A percentile compares a stretch with the other conserved stretches of the same genome.
phyloP scores from a whole-genome alignment of 2,888 invertebrate genomes.

The Ceriagrion tenellum region DNA sequence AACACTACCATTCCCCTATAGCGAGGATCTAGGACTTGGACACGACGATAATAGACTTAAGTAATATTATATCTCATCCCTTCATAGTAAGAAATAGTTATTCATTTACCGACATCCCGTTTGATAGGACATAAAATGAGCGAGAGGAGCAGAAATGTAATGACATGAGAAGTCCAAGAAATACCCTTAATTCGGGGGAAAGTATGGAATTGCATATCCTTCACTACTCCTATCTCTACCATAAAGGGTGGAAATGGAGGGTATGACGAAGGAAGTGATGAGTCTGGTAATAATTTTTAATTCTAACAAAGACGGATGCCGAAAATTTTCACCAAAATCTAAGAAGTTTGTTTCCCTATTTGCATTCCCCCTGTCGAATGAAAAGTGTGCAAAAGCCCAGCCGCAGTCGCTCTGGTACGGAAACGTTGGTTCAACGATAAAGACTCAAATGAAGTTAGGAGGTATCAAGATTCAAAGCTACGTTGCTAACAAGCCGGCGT shows the following conservation, averaged over 20 bases:
- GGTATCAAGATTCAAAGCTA: neutral
- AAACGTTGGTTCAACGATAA: neutral
- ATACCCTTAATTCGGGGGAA: neutral
- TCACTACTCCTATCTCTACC: neutral
- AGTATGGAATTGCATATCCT: neutral
- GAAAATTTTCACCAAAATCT: neutral
- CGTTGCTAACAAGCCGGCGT: neutral
- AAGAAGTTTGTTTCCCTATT: neutral
- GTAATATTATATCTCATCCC: neutral
- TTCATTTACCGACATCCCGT: neutral
- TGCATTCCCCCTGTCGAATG: neutral
- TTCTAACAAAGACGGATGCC: neutral
- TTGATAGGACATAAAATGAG: neutral
- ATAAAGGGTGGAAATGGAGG: neutral
- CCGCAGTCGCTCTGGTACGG: neutral
- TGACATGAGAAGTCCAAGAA: neutral
- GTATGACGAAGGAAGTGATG: neutral
- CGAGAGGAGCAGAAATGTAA: neutral
- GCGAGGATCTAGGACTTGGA: neutral
- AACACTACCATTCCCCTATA: neutral
- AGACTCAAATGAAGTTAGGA: neutral
- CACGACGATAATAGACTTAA: neutral
- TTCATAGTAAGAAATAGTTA: neutral
- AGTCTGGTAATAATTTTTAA: neutral
- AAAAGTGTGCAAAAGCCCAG: neutral